Evolutionary conservation across 2,113 vertebrate species (phyloP), one percentile per base, ranked within the genome.

Genomic region (Neotoma lepida): DNA sequence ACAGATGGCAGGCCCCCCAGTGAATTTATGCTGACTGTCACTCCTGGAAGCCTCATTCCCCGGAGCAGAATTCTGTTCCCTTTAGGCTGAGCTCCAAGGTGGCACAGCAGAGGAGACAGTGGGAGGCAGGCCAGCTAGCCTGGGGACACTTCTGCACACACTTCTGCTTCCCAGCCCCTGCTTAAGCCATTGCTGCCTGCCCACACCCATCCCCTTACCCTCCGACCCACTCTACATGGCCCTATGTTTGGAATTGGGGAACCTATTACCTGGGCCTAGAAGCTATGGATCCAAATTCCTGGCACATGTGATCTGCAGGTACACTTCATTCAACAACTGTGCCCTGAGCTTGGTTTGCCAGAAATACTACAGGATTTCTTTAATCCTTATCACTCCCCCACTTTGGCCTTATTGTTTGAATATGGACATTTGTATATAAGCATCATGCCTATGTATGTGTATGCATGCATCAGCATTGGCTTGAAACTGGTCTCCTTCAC

Each of bases 1-100:
- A 84, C 90, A 97, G 95, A 92, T 93, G 95, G 96, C 82, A 81
- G 95, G 74, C 63, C 88, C 64, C 64, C 78, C 63, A 1, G 71
- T 88, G 77, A 68, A 30, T 84, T 9, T 68, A 63, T n/a, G 41
- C 84, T 51, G 46, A 91, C 13, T 68, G 28, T 49, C 84, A 66
- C 28, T 87, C 88, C 39, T 54, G 35, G 10, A 63, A 90, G 70
- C 61, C 56, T 44, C 9, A 18, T 39, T 92, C 14, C 7, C 68
- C 4, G 41, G 58, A n/a, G 33, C 84, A 85, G 70, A 39, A 63
- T 56, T 93, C 73, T 78, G 61, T 30, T 68, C 10, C 6, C 82
- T 86, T 74, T 63, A 58, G 84, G 30, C 80, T 91, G 84, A 66
- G n/a, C 20, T 95, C 41, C 49, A 66, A 80, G 41, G 24, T 15